Conservation (phyloP, 1,140 invertebrate species). For the Pentalonia nigronervosa region DNA sequence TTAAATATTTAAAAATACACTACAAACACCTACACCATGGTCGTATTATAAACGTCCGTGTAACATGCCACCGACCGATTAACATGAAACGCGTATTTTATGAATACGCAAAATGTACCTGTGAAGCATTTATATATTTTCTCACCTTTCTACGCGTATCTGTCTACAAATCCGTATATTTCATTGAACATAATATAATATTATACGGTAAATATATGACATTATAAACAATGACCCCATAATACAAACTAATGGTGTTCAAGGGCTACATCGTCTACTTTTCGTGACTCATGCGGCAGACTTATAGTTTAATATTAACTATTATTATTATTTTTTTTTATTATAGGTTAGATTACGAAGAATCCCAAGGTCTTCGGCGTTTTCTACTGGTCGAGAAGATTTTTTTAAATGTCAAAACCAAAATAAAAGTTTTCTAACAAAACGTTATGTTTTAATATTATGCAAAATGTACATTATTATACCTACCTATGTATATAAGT, state of each 20-base stretch:
- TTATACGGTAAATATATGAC: background rate
- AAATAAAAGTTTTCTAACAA: slow-evolving; percentile 4
- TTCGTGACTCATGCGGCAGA: background rate
- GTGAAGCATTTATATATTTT: background rate
- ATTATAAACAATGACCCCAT: background rate
- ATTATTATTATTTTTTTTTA: background rate
- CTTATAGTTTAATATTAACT: background rate
- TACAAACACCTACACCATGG: background rate
- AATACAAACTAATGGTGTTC: background rate
- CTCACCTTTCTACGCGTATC: background rate
- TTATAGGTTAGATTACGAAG: background rate
- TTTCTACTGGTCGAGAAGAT: background rate
- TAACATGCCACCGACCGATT: background rate
- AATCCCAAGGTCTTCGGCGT: background rate
- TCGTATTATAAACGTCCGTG: background rate
- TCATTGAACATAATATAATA: background rate
- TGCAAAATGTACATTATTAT: background rate
- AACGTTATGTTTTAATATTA: background rate
- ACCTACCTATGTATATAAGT: background rate
- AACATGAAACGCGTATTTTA: background rate
- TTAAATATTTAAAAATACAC: background rate
- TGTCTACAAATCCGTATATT: background rate
- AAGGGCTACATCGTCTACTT: background rate
- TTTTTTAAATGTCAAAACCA: background rate
- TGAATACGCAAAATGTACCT: background rate